phyloP scores from a whole-genome alignment of 2,888 invertebrate genomes.

The Kuschelorhynchus macadamiae region DNA sequence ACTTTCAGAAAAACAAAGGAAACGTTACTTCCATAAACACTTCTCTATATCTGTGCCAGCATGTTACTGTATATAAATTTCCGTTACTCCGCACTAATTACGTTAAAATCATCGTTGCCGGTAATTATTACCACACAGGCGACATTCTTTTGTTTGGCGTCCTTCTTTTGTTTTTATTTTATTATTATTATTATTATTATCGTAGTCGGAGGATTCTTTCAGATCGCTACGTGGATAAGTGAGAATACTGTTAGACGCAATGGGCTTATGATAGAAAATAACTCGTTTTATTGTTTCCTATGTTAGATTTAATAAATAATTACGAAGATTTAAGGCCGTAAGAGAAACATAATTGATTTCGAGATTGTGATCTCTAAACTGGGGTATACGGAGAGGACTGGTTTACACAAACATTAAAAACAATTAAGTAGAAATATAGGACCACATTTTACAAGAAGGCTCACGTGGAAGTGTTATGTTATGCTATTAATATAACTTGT shows the following conservation, averaged over 20 bases:
- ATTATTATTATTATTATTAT: neutral
- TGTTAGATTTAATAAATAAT: neutral
- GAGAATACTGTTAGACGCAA: slow-evolving; percentile 5
- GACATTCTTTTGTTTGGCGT: slow-evolving; percentile 32
- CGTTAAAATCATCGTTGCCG: slow-evolving; percentile 27
- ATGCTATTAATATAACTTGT: no score
- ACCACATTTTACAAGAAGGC: no score
- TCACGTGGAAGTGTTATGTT: no score
- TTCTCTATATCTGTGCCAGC: slow-evolving; percentile 26
- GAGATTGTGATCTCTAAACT: neutral
- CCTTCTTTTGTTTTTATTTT: slow-evolving; percentile 21
- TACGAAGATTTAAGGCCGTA: neutral
- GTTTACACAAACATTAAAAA: no score
- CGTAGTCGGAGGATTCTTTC: slow-evolving; percentile 11
- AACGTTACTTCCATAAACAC: no score
- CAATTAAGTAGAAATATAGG: no score
- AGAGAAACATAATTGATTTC: neutral
- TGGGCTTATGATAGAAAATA: neutral
- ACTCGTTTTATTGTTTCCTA: slow-evolving; percentile 9
- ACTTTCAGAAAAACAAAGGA: no score
- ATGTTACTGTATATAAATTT: slow-evolving; percentile 25
- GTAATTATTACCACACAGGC: slow-evolving; percentile 23
- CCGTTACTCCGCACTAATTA: slow-evolving; percentile 29
- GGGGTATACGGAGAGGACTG: no score
- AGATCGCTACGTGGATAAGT: neutral